These are phyloP conservation scores for Tetramorium parvispinum DNA, from an alignment of 1,140 invertebrate genomes.

Conservation along the genomic window DNA sequence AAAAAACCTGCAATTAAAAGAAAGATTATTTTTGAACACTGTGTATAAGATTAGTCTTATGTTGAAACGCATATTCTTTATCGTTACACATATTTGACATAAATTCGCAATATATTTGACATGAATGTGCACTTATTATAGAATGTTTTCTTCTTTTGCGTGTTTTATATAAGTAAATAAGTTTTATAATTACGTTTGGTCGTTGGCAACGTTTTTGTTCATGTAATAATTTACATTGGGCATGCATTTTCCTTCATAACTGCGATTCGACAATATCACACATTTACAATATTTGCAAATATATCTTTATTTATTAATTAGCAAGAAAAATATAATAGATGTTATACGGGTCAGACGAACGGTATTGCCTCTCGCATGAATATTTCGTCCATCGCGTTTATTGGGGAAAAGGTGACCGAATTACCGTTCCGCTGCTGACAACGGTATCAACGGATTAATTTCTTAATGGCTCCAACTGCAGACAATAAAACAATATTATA, in stretches of 20 bases:
- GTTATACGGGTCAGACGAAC: conserved; percentile 9
- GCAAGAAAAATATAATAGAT: neutral
- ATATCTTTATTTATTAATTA: neutral
- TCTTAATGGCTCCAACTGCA: neutral
- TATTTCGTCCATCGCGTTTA: neutral
- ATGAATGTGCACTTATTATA: neutral
- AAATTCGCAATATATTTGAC: neutral
- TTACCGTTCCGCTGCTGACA: neutral
- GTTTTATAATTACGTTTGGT: neutral
- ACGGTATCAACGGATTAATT: conserved; percentile 16
- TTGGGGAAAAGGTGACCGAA: neutral
- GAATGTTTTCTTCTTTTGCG: neutral
- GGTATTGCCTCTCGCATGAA: conserved; percentile 8
- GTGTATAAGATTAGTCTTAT: neutral
- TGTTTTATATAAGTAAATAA: neutral
- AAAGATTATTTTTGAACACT: neutral
- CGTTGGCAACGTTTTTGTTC: neutral
- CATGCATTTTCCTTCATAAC: neutral
- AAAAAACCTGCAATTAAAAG: neutral
- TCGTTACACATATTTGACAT: neutral
- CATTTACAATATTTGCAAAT: neutral
- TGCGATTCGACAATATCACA: neutral
- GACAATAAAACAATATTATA: neutral
- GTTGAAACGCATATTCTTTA: neutral
- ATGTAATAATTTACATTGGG: neutral